Evolutionary conservation across 2,113 vertebrate species (phyloP).

Genomic region (Pagrus major): DNA sequence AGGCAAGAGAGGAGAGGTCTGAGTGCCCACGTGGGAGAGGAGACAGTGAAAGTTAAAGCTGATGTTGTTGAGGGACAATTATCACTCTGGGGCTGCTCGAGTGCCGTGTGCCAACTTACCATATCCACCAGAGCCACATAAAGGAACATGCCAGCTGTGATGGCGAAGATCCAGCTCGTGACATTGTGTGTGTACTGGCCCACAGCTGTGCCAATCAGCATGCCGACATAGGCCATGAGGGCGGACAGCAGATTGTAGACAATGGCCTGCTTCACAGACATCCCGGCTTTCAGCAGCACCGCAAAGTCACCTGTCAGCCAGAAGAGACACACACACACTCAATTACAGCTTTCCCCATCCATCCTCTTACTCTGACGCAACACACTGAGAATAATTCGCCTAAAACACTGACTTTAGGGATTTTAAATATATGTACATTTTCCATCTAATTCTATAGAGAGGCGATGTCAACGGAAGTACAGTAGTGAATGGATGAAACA

Average conservation of each 20-base stretch:
- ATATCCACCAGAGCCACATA: conserved; percentile 98
- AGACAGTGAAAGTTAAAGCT: conserved; percentile 31
- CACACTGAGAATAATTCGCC: no score
- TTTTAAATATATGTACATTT: no score
- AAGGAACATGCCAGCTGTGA: conserved; percentile 99
- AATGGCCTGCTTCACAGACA: conserved; percentile 97
- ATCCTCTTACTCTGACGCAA: neutral
- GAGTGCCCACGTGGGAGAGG: neutral
- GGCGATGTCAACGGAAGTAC: no score
- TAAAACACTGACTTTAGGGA: no score
- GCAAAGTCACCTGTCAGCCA: conserved; percentile 94
- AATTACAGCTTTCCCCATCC: neutral
- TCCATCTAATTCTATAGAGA: no score
- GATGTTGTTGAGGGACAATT: conserved; percentile 6
- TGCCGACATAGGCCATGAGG: conserved; percentile 96
- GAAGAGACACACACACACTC: conserved; percentile 2
- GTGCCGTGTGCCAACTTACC: conserved; percentile 83
- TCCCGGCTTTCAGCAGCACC: conserved; percentile 97
- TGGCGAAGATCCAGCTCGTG: conserved; percentile 97
- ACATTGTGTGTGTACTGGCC: conserved; percentile 97
- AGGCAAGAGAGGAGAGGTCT: neutral
- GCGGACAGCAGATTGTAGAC: conserved; percentile 98
- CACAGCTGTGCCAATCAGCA: conserved; percentile 95
- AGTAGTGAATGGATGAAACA: no score
- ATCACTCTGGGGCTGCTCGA: conserved; percentile 9